phyloP scores from a whole-genome alignment of 1,140 invertebrate genomes.

The Leptopilina boulardi region DNA sequence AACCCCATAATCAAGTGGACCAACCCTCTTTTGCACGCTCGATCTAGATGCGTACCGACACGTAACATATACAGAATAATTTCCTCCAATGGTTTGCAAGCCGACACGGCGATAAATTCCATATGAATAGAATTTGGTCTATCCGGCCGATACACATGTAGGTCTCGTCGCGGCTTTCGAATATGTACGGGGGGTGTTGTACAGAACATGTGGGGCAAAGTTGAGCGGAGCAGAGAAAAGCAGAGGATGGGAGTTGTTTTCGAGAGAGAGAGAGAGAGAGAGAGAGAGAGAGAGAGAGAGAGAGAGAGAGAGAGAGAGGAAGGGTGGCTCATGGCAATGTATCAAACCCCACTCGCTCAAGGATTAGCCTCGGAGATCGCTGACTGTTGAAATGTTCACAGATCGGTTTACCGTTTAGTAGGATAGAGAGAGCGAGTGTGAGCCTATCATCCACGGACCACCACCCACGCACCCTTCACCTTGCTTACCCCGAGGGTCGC shows the following conservation, averaged over 20 bases:
- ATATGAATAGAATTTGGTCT: conserved; percentile 59
- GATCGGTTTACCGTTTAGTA: conserved; percentile 76
- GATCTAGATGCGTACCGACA: conserved; percentile 51
- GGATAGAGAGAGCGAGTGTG: conserved; percentile 69
- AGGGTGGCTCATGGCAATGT: conserved; percentile 57
- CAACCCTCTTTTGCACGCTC: conserved; percentile 47
- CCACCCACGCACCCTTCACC: conserved; percentile 54
- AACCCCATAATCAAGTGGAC: conserved; percentile 11
- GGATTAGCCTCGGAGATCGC: conserved; percentile 75
- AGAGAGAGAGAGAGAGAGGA: too few relatives aligned
- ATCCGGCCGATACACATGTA: conserved; percentile 50
- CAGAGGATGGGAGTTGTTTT: conserved; percentile 32
- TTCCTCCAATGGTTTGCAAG: conserved; percentile 50
- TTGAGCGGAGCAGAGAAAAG: background rate
- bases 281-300: too few relatives aligned
- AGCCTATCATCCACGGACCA: conserved; percentile 62
- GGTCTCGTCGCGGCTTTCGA: conserved; percentile 40
- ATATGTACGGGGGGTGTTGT: conserved; percentile 31
- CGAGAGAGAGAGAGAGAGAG: too few relatives aligned
- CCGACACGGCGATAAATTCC: conserved; percentile 42
- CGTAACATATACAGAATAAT: conserved; percentile 54
- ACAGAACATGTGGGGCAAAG: conserved; percentile 16
- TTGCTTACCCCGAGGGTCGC: conserved; percentile 48
- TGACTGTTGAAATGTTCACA: conserved; percentile 77
- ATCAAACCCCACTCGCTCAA: conserved; percentile 69